Evolutionary conservation across 2,888 invertebrate genomes (phyloP).

Genomic region (Prosopocoilus inquinatus): DNA sequence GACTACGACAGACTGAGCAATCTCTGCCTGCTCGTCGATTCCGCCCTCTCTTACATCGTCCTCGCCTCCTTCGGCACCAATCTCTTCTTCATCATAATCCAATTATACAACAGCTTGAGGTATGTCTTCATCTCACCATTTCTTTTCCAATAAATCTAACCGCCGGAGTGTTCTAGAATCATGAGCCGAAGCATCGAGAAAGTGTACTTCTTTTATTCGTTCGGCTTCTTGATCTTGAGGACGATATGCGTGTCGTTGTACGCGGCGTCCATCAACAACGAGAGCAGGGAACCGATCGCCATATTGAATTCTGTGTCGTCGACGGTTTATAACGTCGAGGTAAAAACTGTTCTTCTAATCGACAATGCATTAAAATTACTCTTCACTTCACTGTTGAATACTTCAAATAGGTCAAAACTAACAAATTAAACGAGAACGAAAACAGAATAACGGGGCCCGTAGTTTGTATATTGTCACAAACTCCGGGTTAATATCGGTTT

Average conservation of each 20-base stretch:
- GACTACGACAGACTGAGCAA: slow-evolving; percentile 6
- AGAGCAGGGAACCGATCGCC: slow-evolving; percentile 37
- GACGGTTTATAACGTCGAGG: slow-evolving; percentile 55
- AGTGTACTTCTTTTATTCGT: slow-evolving; percentile 38
- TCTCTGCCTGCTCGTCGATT: slow-evolving; percentile 7
- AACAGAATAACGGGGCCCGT: no score
- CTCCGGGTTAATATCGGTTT: no score
- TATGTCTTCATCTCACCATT: not conserved
- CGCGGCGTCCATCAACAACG: slow-evolving; percentile 43
- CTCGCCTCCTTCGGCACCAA: slow-evolving; percentile 10
- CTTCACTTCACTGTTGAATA: no score
- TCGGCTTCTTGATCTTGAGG: slow-evolving; percentile 44
- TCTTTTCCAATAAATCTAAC: slow-evolving; percentile 15
- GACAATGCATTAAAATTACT: no score
- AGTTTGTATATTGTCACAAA: no score
- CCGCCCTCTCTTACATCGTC: slow-evolving; percentile 2
- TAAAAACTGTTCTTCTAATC: not conserved
- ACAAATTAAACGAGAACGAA: no score
- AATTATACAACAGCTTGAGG: slow-evolving; percentile 11
- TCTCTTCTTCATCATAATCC: slow-evolving; percentile 11
- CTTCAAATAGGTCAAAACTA: no score
- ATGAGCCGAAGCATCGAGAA: slow-evolving; percentile 28
- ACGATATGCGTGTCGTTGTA: slow-evolving; percentile 39
- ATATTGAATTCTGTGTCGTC: slow-evolving; percentile 65
- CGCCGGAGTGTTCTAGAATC: slow-evolving; percentile 21